Base-by-base conservation (phyloP, 92 coral and sea anemone genomes). In the Diadumene lineata region DNA sequence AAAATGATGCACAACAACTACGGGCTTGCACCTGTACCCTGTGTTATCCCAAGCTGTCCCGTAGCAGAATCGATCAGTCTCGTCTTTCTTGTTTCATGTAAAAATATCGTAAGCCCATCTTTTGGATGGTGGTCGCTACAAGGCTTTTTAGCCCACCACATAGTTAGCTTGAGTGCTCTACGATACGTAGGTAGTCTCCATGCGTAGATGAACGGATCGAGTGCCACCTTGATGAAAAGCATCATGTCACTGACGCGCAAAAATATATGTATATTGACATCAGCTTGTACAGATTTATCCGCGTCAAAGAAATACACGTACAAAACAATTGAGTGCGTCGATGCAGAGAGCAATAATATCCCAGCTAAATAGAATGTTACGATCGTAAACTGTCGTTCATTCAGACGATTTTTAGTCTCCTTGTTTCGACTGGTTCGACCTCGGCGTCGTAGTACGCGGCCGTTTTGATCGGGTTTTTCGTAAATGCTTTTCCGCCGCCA, bases 141-240 rank as follows among this genome's bases (percentile, higher is more conserved):
- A 9, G 69, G 48, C 15, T 34, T 64, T 10, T 64, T 38, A 3
- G 71, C 60, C 28, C 66, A n/a, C n/a, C n/a, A 56, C 22, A 87
- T n/a, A 3, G 92, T 84, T 8, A 61, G 32, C 17, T 80, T 67
- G 18, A 91, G 79, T 43, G 97, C 97, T 60, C 75, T 70, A n/a
- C 97, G 60, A 68, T 91, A 87, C 15, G 88, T 77, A 1, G 97
- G 93, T 53, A 91, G 79, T 55, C 97, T 73, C 97, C 97, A 91
- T 0, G 97, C 97, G 53, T 91, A 91, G 24, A 91, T 86, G 24
- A 91, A 91, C 7, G 88, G 84, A 63, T 91, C 97, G 43, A 91
- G 23, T 0, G 92, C 87, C 7, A 87, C 88, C 56, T 91, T 91
- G 28, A 88, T 43, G 61, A 91, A 91, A 31, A 91, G 64, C 93